Evolutionary conservation across 92 coral and sea anemone species (phyloP), one percentile per base, ranked within the genome.

Genomic region (Porites cylindrica): DNA sequence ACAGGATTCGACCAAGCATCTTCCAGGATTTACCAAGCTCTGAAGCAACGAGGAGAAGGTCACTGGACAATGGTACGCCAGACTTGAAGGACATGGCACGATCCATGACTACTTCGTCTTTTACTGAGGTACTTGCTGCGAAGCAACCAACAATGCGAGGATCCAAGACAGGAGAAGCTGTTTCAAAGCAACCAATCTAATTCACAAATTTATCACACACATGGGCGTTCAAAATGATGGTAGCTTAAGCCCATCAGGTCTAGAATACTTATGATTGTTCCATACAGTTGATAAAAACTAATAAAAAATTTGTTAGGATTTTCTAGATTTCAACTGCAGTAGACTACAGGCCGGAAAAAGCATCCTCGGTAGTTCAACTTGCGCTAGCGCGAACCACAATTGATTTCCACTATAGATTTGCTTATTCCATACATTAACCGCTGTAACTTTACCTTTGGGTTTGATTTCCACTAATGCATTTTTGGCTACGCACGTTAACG

Each of bases 1-100:
- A 66, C 47, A 82, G 86, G 61, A 78, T 78, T 29, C 43, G 79
- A 21, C 79, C 86, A 75, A 82, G 79, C 38, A 54, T 82, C 73
- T 82, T 82, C 86, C 86, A 82, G 24, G 29, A 66, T n/a, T 8
- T 1, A 4, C 70, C 70, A 18, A 66, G 23, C 23, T 66, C 70
- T 13, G n/a, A 9, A n/a, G 71, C 71, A 66, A 66, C 19, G 18
- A 66, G 71, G 32, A 66, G 71, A 16, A 66, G 71, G 19, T 66
- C 71, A 66, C 19, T 7, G 71, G 24, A 24, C 19, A 29, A 66
- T 10, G 71, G 71, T 66, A 21, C 23, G 9, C 71, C 71, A 10
- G 71, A 16, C 32, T 66, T 66, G 12, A 56, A 14, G 2, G 61
- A 56, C 71, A 0, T 10, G 23, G 71, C 10, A 14, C 19, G 26